Evolutionary conservation across 2,888 invertebrate species (phyloP).

Genomic region (Apamea crenata): DNA sequence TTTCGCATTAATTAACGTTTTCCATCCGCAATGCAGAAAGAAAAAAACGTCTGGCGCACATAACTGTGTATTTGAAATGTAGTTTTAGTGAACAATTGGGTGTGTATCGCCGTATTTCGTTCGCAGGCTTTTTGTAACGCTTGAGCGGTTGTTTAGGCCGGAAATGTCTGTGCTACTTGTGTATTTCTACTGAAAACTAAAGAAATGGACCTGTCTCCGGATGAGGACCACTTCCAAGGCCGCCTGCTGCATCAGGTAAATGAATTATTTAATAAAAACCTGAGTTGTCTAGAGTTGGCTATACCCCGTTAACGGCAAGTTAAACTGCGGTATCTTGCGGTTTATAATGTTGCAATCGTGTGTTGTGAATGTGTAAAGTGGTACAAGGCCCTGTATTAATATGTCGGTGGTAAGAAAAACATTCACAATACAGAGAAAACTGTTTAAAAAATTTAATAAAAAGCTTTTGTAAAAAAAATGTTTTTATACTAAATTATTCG

Average conservation of each 20-base stretch:
- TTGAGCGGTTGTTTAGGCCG: constrained; percentile 78
- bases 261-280: constrained; percentile 32
- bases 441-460: neutral
- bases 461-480: neutral
- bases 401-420: neutral
- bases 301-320: neutral
- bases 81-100: constrained; percentile 47
- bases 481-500: neutral
- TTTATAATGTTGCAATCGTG: constrained; percentile 41
- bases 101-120: constrained; percentile 45
- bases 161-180: constrained; percentile 78
- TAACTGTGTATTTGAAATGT: constrained; percentile 41
- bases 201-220: constrained; percentile 93
- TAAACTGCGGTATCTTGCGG: constrained; percentile 11
- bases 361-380: constrained; percentile 55
- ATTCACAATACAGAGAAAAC: neutral
- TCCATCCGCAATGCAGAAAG: constrained; percentile 41
- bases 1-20: constrained; percentile 53
- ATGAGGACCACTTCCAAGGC: constrained; percentile 95
- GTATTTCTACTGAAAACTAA: constrained; percentile 68
- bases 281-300: neutral
- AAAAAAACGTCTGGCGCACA: constrained; percentile 28
- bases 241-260: constrained; percentile 93
- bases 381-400: constrained; percentile 55
- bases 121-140: constrained; percentile 76